Evolutionary conservation across 1,140 invertebrate species (phyloP).

Genomic region (Pomacea maculata): DNA sequence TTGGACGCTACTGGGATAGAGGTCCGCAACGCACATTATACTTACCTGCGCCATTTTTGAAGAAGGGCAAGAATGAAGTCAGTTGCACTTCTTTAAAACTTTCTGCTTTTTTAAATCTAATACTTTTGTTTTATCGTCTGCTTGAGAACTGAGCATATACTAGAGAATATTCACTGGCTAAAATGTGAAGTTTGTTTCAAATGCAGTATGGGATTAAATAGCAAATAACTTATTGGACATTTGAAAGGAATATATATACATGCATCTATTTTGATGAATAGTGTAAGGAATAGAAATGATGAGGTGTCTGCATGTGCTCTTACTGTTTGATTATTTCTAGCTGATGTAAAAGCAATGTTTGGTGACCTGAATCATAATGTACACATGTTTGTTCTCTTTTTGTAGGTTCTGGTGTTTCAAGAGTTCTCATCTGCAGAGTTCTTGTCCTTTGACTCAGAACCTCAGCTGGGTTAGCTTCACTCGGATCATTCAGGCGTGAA

Average conservation of each 20-base stretch:
- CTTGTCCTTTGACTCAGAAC: slow-evolving; percentile 4
- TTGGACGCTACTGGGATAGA: slow-evolving; percentile 71
- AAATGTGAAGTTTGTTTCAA: no score
- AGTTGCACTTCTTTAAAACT: neutral
- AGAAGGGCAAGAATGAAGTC: slow-evolving; percentile 68
- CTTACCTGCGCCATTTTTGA: slow-evolving; percentile 70
- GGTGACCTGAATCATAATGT: neutral
- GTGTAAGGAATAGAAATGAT: no score
- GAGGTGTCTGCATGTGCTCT: neutral
- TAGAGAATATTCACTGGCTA: no score
- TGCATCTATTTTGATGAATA: no score
- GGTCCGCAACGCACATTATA: slow-evolving; percentile 73
- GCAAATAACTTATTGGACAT: no score
- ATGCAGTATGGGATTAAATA: no score
- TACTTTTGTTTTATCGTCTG: neutral
- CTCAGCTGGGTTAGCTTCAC: neutral
- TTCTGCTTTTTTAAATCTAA: neutral
- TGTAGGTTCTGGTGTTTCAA: slow-evolving; percentile 13
- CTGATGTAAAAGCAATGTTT: neutral
- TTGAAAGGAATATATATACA: no score
- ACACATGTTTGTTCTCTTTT: neutral
- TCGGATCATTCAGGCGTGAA: no score
- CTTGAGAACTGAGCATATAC: neutral
- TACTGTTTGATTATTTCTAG: neutral
- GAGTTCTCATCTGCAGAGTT: slow-evolving; percentile 4